phyloP scores from a whole-genome alignment of 1,140 invertebrate species.

The Eupristina koningsbergeri region DNA sequence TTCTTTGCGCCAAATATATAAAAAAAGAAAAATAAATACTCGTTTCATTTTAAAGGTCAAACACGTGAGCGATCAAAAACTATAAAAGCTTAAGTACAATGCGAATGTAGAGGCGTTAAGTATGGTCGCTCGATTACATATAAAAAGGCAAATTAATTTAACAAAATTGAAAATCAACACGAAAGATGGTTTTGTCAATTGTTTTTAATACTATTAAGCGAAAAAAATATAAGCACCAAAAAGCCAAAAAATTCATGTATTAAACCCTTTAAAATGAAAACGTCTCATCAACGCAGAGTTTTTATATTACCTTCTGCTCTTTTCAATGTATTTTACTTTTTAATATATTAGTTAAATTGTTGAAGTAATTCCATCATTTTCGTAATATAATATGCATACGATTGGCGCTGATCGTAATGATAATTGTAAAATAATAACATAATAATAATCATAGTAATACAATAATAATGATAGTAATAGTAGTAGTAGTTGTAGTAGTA shows the following conservation, averaged over 20 bases:
- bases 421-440: slow-evolving; percentile 62
- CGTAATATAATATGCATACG: slow-evolving; percentile 60
- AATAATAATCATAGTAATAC: slow-evolving; percentile 56
- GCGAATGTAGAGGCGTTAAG: slow-evolving; percentile 56
- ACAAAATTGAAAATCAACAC: slow-evolving; percentile 29
- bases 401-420: slow-evolving; percentile 61
- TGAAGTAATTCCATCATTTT: slow-evolving; percentile 64
- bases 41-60: slow-evolving; percentile 48
- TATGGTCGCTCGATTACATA: slow-evolving; percentile 52
- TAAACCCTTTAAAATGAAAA: slow-evolving; percentile 65
- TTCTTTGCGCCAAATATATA: slow-evolving; percentile 5
- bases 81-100: slow-evolving; percentile 55
- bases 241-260: slow-evolving; percentile 47
- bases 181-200: slow-evolving; percentile 24
- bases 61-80: slow-evolving; percentile 39
- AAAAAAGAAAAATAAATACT: slow-evolving; percentile 21
- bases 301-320: slow-evolving; percentile 49
- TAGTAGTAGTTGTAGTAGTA: slow-evolving; percentile 44
- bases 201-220: slow-evolving; percentile 29
- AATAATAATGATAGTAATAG: slow-evolving; percentile 55
- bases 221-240: slow-evolving; percentile 43
- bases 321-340: slow-evolving; percentile 41
- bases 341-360: slow-evolving; percentile 60
- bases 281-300: slow-evolving; percentile 53
- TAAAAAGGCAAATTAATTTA: slow-evolving; percentile 38